Percentiles rank a stretch among this genome's conserved stretches.
phyloP scores from a whole-genome alignment of 2,797 vertebrate species.

The Tadarida brasiliensis region DNA sequence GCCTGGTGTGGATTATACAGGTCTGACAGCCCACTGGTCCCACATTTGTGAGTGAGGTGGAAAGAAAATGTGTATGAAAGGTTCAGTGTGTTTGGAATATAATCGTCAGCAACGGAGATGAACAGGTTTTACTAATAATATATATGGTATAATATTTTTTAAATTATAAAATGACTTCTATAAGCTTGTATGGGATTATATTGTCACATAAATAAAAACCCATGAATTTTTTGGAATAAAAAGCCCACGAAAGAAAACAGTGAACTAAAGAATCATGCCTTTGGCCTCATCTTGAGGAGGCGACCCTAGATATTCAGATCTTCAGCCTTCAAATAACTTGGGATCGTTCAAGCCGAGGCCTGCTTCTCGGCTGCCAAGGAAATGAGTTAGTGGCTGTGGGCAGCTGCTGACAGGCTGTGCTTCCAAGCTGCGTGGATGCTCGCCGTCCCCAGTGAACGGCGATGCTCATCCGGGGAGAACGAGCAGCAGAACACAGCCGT shows the following conservation, averaged over 20 bases:
- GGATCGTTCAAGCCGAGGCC: conserved; percentile 14
- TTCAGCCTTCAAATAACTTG: not conserved
- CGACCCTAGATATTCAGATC: conserved; percentile 24
- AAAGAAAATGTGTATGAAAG: conserved; percentile 32
- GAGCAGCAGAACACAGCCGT: not conserved
- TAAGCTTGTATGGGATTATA: conserved; percentile 70
- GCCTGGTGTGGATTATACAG: not conserved
- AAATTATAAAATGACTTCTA: conserved; percentile 67
- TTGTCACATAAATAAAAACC: conserved; percentile 72
- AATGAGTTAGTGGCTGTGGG: not conserved
- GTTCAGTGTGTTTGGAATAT: conserved; percentile 21
- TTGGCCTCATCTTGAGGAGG: not conserved
- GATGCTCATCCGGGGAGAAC: not conserved
- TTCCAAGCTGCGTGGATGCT: conserved; percentile 48
- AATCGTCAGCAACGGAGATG: conserved; percentile 42
- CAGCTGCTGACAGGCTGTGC: not conserved
- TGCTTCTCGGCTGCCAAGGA: conserved; percentile 52
- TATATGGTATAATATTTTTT: conserved; percentile 69
- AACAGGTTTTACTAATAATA: conserved; percentile 73
- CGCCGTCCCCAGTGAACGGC: not conserved
- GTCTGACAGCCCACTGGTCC: not conserved
- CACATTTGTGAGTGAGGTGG: not conserved
- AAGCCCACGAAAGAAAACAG: conserved; percentile 12
- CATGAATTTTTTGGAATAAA: conserved; percentile 66
- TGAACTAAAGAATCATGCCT: conserved; percentile 27